These are phyloP conservation scores for Macrosteles quadrilineatus DNA, from an alignment of 1,140 invertebrate species.

Conservation along the genomic window DNA sequence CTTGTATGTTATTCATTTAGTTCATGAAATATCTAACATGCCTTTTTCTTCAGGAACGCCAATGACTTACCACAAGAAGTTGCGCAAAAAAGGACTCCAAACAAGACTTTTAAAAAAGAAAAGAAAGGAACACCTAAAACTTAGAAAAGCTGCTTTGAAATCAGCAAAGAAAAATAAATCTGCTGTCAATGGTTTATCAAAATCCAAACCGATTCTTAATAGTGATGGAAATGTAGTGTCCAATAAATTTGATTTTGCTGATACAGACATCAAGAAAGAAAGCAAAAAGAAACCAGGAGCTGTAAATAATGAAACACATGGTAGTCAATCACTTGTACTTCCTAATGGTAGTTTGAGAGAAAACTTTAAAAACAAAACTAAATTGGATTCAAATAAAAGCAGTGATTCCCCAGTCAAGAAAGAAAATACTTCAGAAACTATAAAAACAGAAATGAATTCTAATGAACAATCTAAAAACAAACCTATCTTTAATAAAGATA, in stretches of 20 bases:
- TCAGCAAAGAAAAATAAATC: neutral
- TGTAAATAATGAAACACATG: conserved; percentile 23
- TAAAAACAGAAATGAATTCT: neutral
- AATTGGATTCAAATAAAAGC: neutral
- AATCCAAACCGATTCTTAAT: conserved; percentile 29
- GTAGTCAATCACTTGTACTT: neutral
- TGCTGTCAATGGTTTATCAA: conserved; percentile 6
- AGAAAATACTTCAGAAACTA: neutral
- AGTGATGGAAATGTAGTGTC: conserved; percentile 35
- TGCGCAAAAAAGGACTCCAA: conserved; percentile 36
- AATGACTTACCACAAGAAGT: conserved; percentile 19
- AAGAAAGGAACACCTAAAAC: conserved; percentile 32
- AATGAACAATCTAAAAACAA: neutral
- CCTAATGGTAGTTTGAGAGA: neutral
- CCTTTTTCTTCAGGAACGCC: conserved; percentile 23
- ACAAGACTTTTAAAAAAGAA: conserved; percentile 38
- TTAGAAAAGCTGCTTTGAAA: conserved; percentile 24
- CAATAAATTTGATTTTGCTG: conserved; percentile 36
- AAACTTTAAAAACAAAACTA: neutral
- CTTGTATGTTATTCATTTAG: no score
- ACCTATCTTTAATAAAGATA: conserved; percentile 31
- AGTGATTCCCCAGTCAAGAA: neutral
- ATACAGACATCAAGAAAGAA: conserved; percentile 21
- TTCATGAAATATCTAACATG: no score
- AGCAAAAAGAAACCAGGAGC: conserved; percentile 25